Conservation (phyloP, 92 coral and sea anemone genomes). For the Blastomussa wellsi region DNA sequence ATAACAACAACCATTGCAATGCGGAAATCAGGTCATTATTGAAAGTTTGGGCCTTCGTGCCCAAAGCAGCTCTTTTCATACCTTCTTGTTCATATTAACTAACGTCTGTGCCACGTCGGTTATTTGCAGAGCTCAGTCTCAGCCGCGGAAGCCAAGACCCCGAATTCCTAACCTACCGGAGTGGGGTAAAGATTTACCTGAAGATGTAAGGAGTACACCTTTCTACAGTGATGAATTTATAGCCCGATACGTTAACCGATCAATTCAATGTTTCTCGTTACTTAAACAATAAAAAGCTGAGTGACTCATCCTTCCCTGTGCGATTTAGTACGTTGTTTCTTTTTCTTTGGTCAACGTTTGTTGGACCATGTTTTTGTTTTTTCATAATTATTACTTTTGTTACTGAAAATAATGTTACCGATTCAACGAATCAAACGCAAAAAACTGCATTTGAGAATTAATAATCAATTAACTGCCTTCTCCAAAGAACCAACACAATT, state of each 20-base stretch:
- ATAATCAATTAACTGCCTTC: no score
- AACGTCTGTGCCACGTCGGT: not conserved
- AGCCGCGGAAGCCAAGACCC: conserved; percentile 70
- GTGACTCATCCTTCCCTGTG: not conserved
- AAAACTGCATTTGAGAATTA: no score
- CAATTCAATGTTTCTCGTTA: not conserved
- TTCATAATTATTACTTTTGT: no score
- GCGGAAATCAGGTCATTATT: no score
- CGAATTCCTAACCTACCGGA: conserved; percentile 82
- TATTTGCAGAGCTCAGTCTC: conserved; percentile 36
- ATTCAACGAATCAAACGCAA: no score
- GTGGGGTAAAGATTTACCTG: conserved; percentile 98
- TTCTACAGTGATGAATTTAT: not conserved
- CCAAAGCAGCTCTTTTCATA: not conserved
- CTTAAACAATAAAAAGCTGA: not conserved
- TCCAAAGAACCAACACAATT: no score
- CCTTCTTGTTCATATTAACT: not conserved
- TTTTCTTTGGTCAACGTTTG: not conserved
- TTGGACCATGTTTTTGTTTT: no score
- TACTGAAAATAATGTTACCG: no score
- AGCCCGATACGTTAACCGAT: not conserved
- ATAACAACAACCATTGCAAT: no score
- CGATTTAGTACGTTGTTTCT: no score
- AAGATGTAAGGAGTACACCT: conserved; percentile 71
- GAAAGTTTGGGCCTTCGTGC: not conserved